A percentile compares a stretch with the other conserved stretches of the same genome.
These are phyloP conservation scores for Fragum fragum DNA, from an alignment of 2,888 invertebrate genomes.

Conservation along the genomic window DNA sequence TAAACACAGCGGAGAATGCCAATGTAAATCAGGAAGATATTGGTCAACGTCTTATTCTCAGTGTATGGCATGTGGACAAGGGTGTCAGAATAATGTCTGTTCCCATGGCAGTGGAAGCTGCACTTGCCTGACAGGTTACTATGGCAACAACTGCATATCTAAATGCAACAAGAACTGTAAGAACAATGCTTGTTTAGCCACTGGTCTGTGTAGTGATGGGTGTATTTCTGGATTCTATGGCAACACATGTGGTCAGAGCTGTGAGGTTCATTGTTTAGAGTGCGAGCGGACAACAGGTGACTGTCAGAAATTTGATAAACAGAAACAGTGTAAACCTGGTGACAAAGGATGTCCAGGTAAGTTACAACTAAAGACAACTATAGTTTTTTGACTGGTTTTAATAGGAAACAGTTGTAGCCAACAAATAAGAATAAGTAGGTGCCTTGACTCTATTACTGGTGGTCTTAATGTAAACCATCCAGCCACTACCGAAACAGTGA, in stretches of 20 bases:
- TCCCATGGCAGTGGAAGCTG: constrained; percentile 12
- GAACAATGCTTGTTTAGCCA: background rate
- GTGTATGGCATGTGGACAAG: constrained; percentile 33
- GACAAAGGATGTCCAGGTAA: background rate
- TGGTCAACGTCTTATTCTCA: background rate
- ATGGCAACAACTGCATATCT: constrained; percentile 17
- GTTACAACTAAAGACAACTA: too few relatives aligned
- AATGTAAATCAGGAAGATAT: background rate
- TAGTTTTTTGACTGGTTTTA: too few relatives aligned
- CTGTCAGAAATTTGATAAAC: background rate
- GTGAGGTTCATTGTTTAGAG: constrained; percentile 26
- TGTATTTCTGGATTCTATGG: constrained; percentile 44
- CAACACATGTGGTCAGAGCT: constrained; percentile 18
- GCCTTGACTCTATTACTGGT: too few relatives aligned
- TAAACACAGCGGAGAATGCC: constrained; percentile 26
- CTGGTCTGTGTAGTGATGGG: constrained; percentile 30
- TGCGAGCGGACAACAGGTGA: constrained; percentile 20
- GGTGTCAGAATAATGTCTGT: constrained; percentile 18
- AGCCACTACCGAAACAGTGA: too few relatives aligned
- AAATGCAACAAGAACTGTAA: constrained; percentile 19
- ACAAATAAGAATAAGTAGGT: too few relatives aligned
- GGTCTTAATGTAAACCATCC: too few relatives aligned
- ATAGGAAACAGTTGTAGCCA: too few relatives aligned
- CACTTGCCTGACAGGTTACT: constrained; percentile 44
- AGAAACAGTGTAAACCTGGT: background rate